These are phyloP conservation scores for Acanthosepion lycidas DNA, from an alignment of 2,888 invertebrate species.

Conservation along the genomic window DNA sequence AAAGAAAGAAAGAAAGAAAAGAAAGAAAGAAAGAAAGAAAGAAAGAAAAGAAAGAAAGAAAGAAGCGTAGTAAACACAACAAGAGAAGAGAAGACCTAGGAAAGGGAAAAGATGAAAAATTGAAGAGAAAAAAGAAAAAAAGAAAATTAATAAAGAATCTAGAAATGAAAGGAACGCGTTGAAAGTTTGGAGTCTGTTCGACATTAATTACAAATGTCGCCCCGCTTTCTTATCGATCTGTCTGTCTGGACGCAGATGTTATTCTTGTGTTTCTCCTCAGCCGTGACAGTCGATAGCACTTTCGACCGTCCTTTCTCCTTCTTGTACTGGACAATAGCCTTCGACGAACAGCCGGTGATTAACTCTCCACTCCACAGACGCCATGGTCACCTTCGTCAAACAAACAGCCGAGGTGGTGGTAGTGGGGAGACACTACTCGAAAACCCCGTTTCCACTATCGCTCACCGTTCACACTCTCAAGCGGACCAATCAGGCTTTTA, in stretches of 20 bases:
- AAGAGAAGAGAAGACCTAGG: neutral
- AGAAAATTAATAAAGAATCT: neutral
- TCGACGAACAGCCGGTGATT: neutral
- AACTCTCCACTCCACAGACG: neutral
- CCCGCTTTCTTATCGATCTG: neutral
- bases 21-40: neutral
- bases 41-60: neutral
- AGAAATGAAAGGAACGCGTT: neutral
- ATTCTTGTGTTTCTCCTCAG: neutral
- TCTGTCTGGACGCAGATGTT: neutral
- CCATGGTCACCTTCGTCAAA: conserved; percentile 33
- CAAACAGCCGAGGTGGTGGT: neutral
- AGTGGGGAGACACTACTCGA: neutral
- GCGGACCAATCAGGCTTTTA: too few species aligned
- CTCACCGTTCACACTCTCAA: too few species aligned
- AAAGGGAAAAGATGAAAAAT: neutral
- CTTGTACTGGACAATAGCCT: neutral
- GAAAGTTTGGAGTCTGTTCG: neutral
- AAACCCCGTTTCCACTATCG: too few species aligned
- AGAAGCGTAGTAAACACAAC: too few species aligned
- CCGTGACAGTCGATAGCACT: neutral
- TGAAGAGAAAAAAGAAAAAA: neutral
- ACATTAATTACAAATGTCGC: neutral
- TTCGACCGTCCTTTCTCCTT: neutral
- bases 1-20: neutral